A percentile compares a stretch with the other conserved stretches of the same genome.
Evolutionary conservation across 2,888 invertebrate genomes (phyloP).

Genomic region (Xestoiulus laeticollis): DNA sequence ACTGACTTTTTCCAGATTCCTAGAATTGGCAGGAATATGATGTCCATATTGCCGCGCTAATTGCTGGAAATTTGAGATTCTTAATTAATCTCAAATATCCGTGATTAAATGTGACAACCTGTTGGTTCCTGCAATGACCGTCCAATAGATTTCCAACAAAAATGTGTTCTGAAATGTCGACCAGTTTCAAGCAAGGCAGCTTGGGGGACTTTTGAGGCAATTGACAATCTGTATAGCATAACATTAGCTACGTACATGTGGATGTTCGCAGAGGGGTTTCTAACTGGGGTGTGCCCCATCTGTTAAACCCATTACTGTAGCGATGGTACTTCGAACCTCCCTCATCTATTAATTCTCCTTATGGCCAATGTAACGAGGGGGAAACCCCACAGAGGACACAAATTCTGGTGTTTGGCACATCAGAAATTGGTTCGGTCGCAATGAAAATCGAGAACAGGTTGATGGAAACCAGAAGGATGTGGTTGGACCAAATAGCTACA

Average conservation of each 20-base stretch:
- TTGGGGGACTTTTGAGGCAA: neutral
- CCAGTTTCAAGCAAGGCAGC: neutral
- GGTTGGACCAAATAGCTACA: neutral
- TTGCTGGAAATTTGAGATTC: neutral
- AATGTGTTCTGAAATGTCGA: neutral
- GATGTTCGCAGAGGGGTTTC: neutral
- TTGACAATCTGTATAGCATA: neutral
- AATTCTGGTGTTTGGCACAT: neutral
- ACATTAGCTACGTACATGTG: neutral
- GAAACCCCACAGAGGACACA: neutral
- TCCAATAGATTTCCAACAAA: neutral
- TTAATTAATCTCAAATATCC: neutral
- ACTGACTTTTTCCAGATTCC: neutral
- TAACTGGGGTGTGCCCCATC: neutral
- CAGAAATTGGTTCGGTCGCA: neutral
- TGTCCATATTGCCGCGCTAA: neutral
- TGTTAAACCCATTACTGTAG: neutral
- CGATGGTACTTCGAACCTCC: slow-evolving; percentile 16
- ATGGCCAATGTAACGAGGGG: neutral
- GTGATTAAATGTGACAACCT: neutral
- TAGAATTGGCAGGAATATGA: neutral
- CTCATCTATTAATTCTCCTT: neutral
- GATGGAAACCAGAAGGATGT: slow-evolving; percentile 22
- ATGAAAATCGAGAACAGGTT: neutral
- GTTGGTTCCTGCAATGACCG: neutral